Percentiles rank a stretch among this genome's conserved stretches.
These are phyloP conservation scores for Artemia sinica DNA, from an alignment of 2,888 invertebrate species.

Conservation along the genomic window DNA sequence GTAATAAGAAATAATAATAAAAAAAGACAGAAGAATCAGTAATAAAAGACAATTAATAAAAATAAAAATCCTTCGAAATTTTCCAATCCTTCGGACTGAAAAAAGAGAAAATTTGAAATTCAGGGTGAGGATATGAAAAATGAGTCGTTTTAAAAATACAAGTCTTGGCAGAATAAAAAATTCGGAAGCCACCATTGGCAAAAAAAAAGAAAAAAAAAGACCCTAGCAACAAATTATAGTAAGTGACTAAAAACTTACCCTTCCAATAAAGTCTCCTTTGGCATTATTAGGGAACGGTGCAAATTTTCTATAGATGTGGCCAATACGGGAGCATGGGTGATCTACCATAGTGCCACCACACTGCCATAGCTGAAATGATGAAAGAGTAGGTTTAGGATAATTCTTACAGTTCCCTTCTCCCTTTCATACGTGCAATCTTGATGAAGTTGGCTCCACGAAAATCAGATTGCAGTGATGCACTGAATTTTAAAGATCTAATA, in stretches of 20 bases:
- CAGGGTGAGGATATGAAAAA: background rate
- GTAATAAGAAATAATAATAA: too few species aligned
- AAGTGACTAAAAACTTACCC: constrained; percentile 33
- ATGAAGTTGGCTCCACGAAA: too few species aligned
- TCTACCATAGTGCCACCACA: constrained; percentile 84
- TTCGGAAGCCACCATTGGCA: background rate
- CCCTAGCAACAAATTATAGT: background rate
- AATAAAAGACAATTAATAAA: too few species aligned
- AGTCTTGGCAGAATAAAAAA: too few species aligned
- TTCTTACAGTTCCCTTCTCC: background rate
- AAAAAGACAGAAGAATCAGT: too few species aligned
- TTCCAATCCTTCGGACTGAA: too few species aligned
- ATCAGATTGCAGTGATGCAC: too few species aligned
- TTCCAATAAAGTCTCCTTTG: constrained; percentile 69
- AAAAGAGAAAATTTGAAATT: constrained; percentile 11
- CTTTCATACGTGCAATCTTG: too few species aligned
- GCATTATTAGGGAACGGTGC: constrained; percentile 79
- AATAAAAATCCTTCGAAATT: too few species aligned
- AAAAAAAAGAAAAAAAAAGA: background rate
- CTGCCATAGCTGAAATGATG: constrained; percentile 55
- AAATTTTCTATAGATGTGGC: constrained; percentile 71
- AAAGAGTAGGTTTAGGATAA: constrained; percentile 11
- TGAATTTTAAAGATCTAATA: too few species aligned
- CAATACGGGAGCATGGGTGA: constrained; percentile 79
- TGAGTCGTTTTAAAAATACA: too few species aligned